Conservation (phyloP, 1,140 invertebrate species). For the Choristoneura fumiferana region DNA sequence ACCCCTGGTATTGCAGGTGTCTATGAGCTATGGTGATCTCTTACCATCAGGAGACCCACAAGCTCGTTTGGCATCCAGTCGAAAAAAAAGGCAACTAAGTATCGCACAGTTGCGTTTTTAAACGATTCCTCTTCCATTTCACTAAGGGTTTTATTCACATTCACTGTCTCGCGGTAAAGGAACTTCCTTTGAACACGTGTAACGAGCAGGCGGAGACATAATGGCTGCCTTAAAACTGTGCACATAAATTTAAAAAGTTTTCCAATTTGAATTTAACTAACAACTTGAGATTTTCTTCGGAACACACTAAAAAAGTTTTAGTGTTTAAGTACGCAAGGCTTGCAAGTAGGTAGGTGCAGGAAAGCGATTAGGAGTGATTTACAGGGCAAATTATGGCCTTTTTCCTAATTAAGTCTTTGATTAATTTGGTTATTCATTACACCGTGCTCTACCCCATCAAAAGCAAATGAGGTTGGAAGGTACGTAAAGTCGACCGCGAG, state of each 20-base stretch:
- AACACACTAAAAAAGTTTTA: slow-evolving; percentile 42
- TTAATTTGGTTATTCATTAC: slow-evolving; percentile 7
- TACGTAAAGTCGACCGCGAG: too few species aligned
- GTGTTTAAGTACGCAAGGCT: slow-evolving; percentile 23
- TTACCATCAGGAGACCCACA: too few species aligned
- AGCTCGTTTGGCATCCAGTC: too few species aligned
- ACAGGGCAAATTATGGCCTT: slow-evolving; percentile 5
- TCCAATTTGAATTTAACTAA: slow-evolving; percentile 71
- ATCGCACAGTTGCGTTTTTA: background rate
- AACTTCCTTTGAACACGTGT: slow-evolving; percentile 39
- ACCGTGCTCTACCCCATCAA: background rate
- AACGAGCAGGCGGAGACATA: slow-evolving; percentile 48
- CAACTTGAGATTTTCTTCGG: slow-evolving; percentile 60
- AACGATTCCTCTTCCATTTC: slow-evolving; percentile 6
- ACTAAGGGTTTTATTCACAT: slow-evolving; percentile 1
- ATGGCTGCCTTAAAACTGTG: slow-evolving; percentile 62
- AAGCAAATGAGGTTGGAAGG: background rate
- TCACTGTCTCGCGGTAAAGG: slow-evolving; percentile 3
- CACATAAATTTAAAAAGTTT: slow-evolving; percentile 68
- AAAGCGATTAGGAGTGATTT: slow-evolving; percentile 12
- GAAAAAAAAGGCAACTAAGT: too few species aligned
- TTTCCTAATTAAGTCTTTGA: slow-evolving; percentile 15
- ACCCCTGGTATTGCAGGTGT: too few species aligned
- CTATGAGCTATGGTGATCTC: too few species aligned
- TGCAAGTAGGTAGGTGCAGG: slow-evolving; percentile 1